Percentiles rank a stretch among this genome's conserved stretches.
Conservation (phyloP, 92 coral and sea anemone species). For the Desmophyllum pertusum region DNA sequence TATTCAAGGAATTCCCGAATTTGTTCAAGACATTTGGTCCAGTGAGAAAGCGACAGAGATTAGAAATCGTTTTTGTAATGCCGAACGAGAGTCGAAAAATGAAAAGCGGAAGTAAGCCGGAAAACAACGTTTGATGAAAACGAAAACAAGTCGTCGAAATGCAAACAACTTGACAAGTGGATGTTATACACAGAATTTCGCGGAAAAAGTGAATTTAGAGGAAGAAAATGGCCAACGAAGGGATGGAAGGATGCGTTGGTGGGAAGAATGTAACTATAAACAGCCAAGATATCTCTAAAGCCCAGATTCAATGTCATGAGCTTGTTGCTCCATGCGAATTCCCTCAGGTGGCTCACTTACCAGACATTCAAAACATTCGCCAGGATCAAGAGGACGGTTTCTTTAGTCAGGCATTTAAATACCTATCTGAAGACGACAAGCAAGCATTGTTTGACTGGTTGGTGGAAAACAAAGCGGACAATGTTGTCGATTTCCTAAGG, state of each 20-base stretch:
- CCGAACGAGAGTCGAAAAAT: neutral
- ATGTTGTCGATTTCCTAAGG: neutral
- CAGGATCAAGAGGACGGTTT: neutral
- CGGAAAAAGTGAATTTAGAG: neutral
- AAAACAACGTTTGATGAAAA: neutral
- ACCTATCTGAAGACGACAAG: neutral
- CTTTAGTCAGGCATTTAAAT: neutral
- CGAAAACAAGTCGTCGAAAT: neutral
- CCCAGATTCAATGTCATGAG: neutral
- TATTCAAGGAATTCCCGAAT: neutral
- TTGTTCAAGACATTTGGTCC: conserved; percentile 46
- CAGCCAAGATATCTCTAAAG: neutral
- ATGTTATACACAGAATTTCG: neutral
- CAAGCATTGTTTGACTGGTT: neutral
- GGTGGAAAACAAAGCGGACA: neutral
- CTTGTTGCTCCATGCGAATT: neutral
- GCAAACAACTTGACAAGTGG: neutral
- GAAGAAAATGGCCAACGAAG: neutral
- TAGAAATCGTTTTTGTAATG: neutral
- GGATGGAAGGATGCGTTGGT: neutral
- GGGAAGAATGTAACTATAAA: neutral
- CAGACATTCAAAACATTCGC: too few species aligned
- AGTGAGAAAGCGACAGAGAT: neutral
- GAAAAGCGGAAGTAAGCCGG: neutral
- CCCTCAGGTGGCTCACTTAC: too few species aligned